Base-by-base conservation (phyloP, 2,797 vertebrate genomes). In the Protonibea diacanthus region DNA sequence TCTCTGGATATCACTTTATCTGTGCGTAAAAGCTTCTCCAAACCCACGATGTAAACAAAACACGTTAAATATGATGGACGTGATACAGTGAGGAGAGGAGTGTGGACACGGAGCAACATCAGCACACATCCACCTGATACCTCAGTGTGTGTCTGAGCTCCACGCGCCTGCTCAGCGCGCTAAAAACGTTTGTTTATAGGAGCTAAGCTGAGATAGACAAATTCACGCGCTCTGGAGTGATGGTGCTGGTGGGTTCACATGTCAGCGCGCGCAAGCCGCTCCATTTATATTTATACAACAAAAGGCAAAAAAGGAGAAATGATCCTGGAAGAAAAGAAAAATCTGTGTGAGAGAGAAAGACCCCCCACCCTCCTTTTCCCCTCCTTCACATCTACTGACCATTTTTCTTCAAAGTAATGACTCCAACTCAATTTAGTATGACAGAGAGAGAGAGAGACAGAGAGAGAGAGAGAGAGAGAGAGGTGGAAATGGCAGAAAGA, bases 331-430 rank as follows among this genome's bases (percentile, higher is more conserved):
- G 78, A 86, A 85, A 86, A 81, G 82, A 76, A 72, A 68, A 83
- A 85, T 65, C 86, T 82, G 90, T 83, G 91, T 88, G 90, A 89
- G 90, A 62, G 63, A 68, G 21, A 76, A 83, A 92, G 90, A 91
- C 57, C 71, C 64, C 52, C 42, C 52, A 91, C 57, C 71, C 64
- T 42, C 42, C 52, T 10, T 44, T 14, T 4, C 11, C 56, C 56
- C n/a, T 11, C 89, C 90, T 69, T 71, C 83, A 62, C 81, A 72
- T 86, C 78, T 85, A 89, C 87, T 71, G 91, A 88, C 93, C 94
- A 96, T 96, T 95, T 96, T 95, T 96, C 94, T 95, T 95, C 93
- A 92, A 95, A 94, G 94, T 96, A 97, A 96, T 97, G 96, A 96
- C 95, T 95, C 94, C 94, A 92, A 92, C 94, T 96, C 95, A 95